Evolutionary conservation across 1,140 invertebrate genomes (phyloP), one percentile per base, ranked within the genome.

Genomic region (Globodera rostochiensis): DNA sequence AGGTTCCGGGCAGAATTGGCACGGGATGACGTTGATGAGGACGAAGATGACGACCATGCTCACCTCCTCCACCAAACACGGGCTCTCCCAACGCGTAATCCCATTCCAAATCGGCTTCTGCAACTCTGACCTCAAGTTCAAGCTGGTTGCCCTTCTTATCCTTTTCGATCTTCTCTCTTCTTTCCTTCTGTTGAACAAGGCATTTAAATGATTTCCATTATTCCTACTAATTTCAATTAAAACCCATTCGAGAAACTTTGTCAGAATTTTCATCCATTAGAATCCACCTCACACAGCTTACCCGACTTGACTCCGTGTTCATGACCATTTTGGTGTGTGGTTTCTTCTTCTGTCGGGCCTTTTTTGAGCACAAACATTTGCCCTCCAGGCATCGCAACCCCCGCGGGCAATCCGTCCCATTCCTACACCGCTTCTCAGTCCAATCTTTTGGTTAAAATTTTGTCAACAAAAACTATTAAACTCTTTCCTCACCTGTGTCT

Each of bases 1-100:
- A 82, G 2, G 83, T 13, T 36, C 80, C 80, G 4, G 81, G 81
- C 46, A 82, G 46, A 77, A 79, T 49, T 19, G 67, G 50, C 46
- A 69, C 8, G 45, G 53, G 13, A 64, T 15, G 53, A 15, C 57
- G 11, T 13, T 64, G 57, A 64, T 15, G 57, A 64, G 57, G 57
- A 11, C 19, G 57, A 64, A 13, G 15, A 64, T 64, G 11, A 15
- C 15, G 13, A 19, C 11, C 57, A 15, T 53, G 8, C 15, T 53
- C 9, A 19, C 8, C 57, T 5, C 57, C 57, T 13, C 15, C 57
- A 71, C 21, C 36, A 21, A 13, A 9, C 36, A 45, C n/a, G 5
- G 69, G 69, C 69, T 71, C 69, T 36, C 69, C 69, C 69, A 71
- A 47, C 69, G 69, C 69, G 69, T 71, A 71, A 47, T 71, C 69